A percentile compares a stretch with the other conserved stretches of the same genome.
phyloP scores from a whole-genome alignment of 2,888 invertebrate species.

The Laothoe populi region DNA sequence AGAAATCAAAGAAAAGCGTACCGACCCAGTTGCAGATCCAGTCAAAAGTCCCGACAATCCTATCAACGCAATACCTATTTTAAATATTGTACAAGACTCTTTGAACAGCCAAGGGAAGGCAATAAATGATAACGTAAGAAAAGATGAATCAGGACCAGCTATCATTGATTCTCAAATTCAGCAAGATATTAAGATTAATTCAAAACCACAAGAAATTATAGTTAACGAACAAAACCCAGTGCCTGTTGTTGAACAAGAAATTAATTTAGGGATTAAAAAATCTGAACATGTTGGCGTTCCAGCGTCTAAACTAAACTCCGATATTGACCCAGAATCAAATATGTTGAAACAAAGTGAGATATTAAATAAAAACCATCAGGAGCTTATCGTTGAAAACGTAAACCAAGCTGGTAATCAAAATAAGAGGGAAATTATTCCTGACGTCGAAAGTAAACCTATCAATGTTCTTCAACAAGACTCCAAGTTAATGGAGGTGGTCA shows the following conservation, averaged over 20 bases:
- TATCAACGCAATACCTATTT: background rate
- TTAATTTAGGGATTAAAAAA: conserved; percentile 3
- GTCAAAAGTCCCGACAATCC: conserved; percentile 35
- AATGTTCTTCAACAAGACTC: background rate
- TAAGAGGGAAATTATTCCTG: background rate
- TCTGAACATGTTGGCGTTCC: background rate
- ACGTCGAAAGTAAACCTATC: background rate
- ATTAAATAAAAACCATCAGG: background rate
- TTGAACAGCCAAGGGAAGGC: background rate
- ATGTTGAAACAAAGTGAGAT: background rate
- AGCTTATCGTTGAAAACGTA: background rate
- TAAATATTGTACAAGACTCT: conserved; percentile 7
- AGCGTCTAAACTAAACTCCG: background rate
- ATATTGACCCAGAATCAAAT: background rate
- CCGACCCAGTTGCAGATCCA: conserved; percentile 1
- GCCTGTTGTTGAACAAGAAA: background rate
- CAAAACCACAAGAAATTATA: background rate
- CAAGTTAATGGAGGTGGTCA: background rate
- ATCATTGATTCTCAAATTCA: background rate
- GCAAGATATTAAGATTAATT: background rate
- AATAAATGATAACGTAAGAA: background rate
- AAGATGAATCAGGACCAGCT: background rate
- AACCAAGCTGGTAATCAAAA: background rate
- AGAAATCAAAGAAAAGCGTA: conserved; percentile 58
- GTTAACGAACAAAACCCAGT: background rate